phyloP scores from a whole-genome alignment of 2,797 vertebrate species.

The Nyctibius grandis region DNA sequence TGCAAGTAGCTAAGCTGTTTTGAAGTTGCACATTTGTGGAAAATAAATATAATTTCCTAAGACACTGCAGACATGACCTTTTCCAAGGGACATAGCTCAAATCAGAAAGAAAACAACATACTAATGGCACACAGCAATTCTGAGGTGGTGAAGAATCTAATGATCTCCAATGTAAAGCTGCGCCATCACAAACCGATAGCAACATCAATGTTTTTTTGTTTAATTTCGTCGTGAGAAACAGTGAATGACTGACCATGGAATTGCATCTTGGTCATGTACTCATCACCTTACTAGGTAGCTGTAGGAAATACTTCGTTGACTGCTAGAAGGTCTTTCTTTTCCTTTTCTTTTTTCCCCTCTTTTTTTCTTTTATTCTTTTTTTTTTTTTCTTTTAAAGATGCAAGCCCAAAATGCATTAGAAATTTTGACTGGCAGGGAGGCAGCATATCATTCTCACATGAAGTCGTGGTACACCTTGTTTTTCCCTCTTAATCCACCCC shows the following conservation, averaged over 20 bases:
- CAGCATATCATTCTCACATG: neutral
- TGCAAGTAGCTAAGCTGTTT: neutral
- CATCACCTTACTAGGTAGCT: neutral
- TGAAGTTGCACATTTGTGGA: neutral
- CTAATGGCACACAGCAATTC: neutral
- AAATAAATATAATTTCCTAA: conserved; percentile 36
- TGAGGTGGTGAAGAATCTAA: neutral
- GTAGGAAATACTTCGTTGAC: neutral
- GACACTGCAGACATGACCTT: conserved; percentile 7
- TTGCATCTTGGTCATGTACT: neutral
- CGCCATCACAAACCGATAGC: neutral
- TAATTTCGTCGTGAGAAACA: neutral
- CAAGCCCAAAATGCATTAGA: neutral
- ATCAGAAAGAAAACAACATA: neutral
- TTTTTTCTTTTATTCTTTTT: no score
- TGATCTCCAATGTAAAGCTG: neutral
- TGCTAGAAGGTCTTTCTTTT: neutral
- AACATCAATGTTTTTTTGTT: neutral
- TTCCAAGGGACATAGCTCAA: neutral
- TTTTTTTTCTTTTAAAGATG: neutral
- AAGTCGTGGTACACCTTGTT: neutral
- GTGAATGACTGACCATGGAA: neutral
- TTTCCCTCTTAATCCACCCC: neutral
- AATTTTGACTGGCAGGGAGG: neutral
- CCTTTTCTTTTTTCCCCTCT: neutral